These are phyloP conservation scores for Chionomys nivalis DNA, from an alignment of 2,113 vertebrate species.

Conservation along the genomic window DNA sequence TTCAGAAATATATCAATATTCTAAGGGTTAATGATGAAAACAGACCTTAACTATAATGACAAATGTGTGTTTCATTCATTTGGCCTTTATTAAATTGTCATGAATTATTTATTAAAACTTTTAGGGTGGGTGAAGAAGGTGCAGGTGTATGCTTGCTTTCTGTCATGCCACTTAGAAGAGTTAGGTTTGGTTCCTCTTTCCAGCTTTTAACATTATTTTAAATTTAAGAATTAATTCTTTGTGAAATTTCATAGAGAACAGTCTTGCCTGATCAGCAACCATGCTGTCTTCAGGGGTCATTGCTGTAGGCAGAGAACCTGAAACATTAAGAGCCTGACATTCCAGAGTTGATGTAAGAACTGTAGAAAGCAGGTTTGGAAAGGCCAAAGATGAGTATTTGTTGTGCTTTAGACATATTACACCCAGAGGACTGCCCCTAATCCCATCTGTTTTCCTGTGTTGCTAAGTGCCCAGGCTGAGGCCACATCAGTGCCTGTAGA, in stretches of 20 bases:
- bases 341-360: neutral
- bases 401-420: neutral
- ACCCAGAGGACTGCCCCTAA: conserved; percentile 2
- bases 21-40: conserved; percentile 6
- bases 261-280: neutral
- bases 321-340: neutral
- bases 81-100: neutral
- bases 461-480: conserved; percentile 31
- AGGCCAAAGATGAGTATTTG: neutral
- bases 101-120: neutral
- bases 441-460: conserved; percentile 39
- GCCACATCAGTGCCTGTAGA: neutral
- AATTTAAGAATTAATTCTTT: neutral
- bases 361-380: neutral
- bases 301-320: neutral
- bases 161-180: neutral
- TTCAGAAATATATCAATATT: conserved; percentile 15
- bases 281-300: neutral
- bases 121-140: neutral
- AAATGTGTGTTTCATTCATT: neutral
- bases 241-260: neutral
- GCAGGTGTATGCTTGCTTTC: neutral
- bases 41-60: neutral
- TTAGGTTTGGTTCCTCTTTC: neutral
- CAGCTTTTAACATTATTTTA: neutral